phyloP scores from a whole-genome alignment of 2,888 invertebrate species.

The Eilema griseolum region DNA sequence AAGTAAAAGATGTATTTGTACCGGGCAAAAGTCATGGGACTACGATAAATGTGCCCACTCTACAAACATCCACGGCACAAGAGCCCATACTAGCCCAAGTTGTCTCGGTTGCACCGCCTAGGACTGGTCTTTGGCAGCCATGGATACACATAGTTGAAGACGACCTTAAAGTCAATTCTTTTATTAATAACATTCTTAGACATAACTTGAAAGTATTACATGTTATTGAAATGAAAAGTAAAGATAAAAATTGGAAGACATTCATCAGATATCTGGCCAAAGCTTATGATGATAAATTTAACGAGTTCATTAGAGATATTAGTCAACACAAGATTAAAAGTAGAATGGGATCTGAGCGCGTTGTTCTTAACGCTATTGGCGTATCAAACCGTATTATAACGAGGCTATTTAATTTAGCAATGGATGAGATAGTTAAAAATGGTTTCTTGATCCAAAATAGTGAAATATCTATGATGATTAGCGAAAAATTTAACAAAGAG shows the following conservation, averaged over 20 bases:
- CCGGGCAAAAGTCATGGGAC: not conserved
- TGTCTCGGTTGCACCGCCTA: no score
- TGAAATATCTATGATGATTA: conserved; percentile 28
- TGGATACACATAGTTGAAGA: conserved; percentile 47
- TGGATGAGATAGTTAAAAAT: conserved; percentile 44
- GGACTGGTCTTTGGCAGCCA: not conserved
- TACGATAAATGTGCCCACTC: no score
- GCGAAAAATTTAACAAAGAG: conserved; percentile 53
- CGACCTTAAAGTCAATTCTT: conserved; percentile 53
- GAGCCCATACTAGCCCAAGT: no score
- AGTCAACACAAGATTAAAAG: conserved; percentile 60
- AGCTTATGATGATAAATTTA: conserved; percentile 59
- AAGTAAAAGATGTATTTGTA: not conserved
- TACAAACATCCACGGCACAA: no score
- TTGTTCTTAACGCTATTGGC: conserved; percentile 63
- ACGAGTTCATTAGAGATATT: conserved; percentile 56
- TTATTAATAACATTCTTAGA: conserved; percentile 56
- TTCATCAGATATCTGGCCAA: conserved; percentile 46
- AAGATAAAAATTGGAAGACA: conserved; percentile 35
- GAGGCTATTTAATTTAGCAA: conserved; percentile 53
- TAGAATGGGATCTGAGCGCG: conserved; percentile 58
- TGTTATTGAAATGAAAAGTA: conserved; percentile 45
- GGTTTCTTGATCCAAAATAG: not conserved
- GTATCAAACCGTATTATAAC: conserved; percentile 58
- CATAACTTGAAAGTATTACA: conserved; percentile 56